These are phyloP conservation scores for Chionodraco myersi DNA, from an alignment of 2,113 vertebrate species.

Conservation along the genomic window DNA sequence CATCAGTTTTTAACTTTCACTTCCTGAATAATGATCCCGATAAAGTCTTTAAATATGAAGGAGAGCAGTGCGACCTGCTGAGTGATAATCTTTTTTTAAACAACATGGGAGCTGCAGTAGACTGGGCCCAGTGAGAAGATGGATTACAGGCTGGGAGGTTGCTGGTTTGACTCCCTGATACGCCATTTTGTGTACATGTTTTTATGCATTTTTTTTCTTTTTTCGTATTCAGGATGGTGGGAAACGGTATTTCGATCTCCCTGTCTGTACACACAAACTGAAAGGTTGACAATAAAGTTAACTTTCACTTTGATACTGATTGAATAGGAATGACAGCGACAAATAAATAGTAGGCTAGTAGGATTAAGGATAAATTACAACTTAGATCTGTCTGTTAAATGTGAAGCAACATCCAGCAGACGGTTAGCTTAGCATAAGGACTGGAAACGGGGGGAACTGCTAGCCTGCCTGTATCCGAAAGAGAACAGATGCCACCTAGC, in stretches of 20 bases:
- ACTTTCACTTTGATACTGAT: no score
- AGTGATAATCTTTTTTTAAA: slow-evolving; percentile 29
- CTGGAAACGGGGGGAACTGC: not conserved
- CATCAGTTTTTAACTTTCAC: slow-evolving; percentile 64
- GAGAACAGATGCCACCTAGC: not conserved
- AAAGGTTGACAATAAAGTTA: no score
- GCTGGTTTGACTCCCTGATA: not conserved
- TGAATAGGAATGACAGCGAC: no score
- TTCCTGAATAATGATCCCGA: slow-evolving; percentile 62
- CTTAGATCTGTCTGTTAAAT: not conserved
- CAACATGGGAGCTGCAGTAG: not conserved
- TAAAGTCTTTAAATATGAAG: slow-evolving; percentile 60
- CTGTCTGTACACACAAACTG: no score
- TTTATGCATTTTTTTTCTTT: no score
- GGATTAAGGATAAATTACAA: not conserved
- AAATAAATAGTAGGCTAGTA: not conserved
- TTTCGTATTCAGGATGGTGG: no score
- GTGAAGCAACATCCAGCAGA: not conserved
- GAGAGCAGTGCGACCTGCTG: slow-evolving; percentile 32
- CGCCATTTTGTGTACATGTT: no score
- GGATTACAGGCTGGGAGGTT: not conserved
- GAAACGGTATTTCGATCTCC: no score
- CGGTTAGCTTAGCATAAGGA: slow-evolving; percentile 1
- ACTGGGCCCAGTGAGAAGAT: not conserved
- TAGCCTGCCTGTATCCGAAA: not conserved